Base-by-base conservation (phyloP, 2,113 vertebrate genomes). In the Silurus asotus region DNA sequence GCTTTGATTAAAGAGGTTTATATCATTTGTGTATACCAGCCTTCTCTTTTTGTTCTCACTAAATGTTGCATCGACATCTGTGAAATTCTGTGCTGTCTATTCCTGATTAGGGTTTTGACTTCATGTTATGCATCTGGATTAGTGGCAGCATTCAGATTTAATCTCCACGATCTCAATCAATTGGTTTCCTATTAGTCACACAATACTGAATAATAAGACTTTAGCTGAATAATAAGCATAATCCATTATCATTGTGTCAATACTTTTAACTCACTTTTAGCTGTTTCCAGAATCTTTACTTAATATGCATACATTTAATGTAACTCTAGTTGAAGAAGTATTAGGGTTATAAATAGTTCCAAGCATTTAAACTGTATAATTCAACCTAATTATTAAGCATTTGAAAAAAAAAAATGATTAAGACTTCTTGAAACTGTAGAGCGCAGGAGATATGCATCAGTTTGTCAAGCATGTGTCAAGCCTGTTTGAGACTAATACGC, bases 321-420 rank as follows among this genome's bases (percentile, higher is more conserved):
- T 37, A 65, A 8, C 20, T 64, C 13, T 55, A 37, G n/a, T 23
- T 82, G 6, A 51, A 5, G 3, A 49, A 53, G 55, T 51, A 28
- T 65, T 83, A 56, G 13, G 25, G 48, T 48, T 74, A 10, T 49
- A 55, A 53, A 49, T 11, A 56, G 9, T 56, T 82, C 53, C 28
- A 74, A 45, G 56, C 56, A 70, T 82, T 88, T 85, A 82, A n/a
- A 14, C 20, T 53, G 9, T 53, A 59, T 82, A 45, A 51, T 75
- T 82, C 61, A 77, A 23, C 25, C 6, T 84, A 49, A 58, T n/a
- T 51, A 75, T 62, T 37, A 75, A 59, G 7, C 72, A 72, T 65
- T n/a, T 20, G n/a, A n/a, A 37, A 72, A 37, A 81, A 80, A 85
- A 14, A 49, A 49, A 56, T 78, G 20, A 51, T 80, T 84, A 45